Percentiles rank a stretch among this genome's conserved stretches.
Conservation (phyloP, 2,888 invertebrate species). For the Conus canariensis region DNA sequence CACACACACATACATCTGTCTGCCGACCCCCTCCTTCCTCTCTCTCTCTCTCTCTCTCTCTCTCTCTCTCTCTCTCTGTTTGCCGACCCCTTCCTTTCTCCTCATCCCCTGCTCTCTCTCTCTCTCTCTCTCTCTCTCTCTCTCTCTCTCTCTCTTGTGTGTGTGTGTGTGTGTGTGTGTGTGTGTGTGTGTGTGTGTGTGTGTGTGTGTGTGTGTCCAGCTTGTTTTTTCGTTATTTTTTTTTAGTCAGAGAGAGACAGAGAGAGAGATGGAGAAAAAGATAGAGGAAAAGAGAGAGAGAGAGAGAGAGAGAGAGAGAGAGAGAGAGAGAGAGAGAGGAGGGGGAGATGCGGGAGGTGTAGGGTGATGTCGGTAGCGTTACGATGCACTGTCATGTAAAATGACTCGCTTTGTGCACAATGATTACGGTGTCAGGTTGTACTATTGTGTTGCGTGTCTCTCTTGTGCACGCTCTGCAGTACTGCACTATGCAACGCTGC, state of each 20-base stretch:
- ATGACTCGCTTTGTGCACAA: no score
- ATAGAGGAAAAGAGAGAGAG: not conserved
- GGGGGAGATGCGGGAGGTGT: no score
- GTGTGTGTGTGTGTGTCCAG: no score
- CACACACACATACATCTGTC: not conserved
- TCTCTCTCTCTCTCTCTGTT: not conserved
- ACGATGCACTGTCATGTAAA: no score
- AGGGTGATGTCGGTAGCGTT: no score
- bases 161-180: no score
- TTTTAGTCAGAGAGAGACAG: not conserved
- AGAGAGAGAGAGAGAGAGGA: not conserved
- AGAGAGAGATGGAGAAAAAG: not conserved
- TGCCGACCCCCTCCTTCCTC: not conserved
- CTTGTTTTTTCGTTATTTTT: no score
- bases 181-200: no score
- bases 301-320: conserved; percentile 1
- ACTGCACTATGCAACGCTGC: no score
- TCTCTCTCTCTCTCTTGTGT: not conserved
- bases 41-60: not conserved
- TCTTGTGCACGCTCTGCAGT: no score
- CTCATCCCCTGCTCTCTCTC: not conserved
- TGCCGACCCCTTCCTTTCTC: not conserved
- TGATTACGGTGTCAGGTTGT: no score
- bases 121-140: not conserved
- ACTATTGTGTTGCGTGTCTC: no score